Percentiles rank a stretch among this genome's conserved stretches.
Evolutionary conservation across 2,113 vertebrate species (phyloP).

Genomic region (Grus americana): DNA sequence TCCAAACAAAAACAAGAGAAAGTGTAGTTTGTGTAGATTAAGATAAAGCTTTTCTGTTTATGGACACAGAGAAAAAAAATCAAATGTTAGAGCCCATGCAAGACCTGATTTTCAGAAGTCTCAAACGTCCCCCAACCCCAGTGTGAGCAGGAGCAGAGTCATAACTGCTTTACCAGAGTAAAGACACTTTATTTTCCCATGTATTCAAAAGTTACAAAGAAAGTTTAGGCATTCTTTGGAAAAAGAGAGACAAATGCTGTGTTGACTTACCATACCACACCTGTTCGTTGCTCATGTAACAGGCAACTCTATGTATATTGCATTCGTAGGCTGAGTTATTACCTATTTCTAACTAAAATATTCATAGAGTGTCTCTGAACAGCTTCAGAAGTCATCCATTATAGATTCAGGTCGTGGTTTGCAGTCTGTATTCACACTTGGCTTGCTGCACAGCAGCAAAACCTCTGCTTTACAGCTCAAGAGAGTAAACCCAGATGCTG

Average conservation of each 20-base stretch:
- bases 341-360: not conserved
- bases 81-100: not conserved
- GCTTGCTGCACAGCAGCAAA: not conserved
- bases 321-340: not conserved
- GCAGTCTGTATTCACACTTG: not conserved
- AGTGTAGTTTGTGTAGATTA: not conserved
- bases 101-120: not conserved
- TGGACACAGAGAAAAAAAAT: not conserved
- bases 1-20: not conserved
- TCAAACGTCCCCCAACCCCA: not conserved
- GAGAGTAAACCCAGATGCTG: not conserved
- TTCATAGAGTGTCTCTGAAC: not conserved
- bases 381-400: not conserved
- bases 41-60: not conserved
- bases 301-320: not conserved
- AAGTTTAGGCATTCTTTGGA: not conserved
- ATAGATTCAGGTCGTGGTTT: not conserved
- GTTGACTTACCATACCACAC: not conserved
- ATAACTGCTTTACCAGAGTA: not conserved
- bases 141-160: not conserved
- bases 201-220: not conserved
- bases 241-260: not conserved
- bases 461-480: not conserved
- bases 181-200: not conserved
- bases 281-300: not conserved